Evolutionary conservation across 2,113 vertebrate species (phyloP).

Genomic region (Hippotragus niger): DNA sequence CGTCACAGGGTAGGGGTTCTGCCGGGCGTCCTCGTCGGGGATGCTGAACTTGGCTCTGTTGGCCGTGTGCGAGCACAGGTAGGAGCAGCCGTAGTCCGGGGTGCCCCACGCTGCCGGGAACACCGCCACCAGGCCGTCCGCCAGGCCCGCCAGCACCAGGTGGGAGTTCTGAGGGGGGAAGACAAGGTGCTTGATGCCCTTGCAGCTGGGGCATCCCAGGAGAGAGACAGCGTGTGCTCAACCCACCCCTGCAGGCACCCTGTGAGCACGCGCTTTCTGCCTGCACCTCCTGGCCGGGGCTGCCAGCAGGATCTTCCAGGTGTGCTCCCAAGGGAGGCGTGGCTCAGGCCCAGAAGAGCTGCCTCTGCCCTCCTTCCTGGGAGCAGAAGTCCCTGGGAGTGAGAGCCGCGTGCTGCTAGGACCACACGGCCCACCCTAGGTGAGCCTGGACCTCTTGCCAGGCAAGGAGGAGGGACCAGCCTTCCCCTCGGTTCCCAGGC

Average conservation of each 20-base stretch:
- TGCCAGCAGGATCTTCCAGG: neutral
- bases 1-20: constrained; percentile 89
- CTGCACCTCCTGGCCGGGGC: rapidly evolving
- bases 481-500: neutral
- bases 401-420: rapidly evolving
- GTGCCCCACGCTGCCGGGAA: constrained; percentile 85
- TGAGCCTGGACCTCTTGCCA: neutral
- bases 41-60: constrained; percentile 90
- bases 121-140: constrained; percentile 89
- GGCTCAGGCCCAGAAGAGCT: neutral
- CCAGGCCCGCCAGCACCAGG: constrained; percentile 91
- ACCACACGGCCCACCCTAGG: rapidly evolving
- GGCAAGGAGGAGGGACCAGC: no score
- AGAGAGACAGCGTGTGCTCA: neutral
- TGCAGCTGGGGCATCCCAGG: rapidly evolving
- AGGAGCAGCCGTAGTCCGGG: constrained; percentile 87
- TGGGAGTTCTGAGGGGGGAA: constrained; percentile 81
- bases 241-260: rapidly evolving
- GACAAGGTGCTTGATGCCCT: rapidly evolving
- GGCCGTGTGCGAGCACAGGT: constrained; percentile 93
- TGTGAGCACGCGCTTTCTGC: rapidly evolving
- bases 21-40: constrained; percentile 87
- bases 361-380: rapidly evolving
- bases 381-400: neutral
- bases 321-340: neutral